A percentile compares a stretch with the other conserved stretches of the same genome.
Conservation (phyloP, 1,140 invertebrate species). For the Caenorhabditis inopinata region DNA sequence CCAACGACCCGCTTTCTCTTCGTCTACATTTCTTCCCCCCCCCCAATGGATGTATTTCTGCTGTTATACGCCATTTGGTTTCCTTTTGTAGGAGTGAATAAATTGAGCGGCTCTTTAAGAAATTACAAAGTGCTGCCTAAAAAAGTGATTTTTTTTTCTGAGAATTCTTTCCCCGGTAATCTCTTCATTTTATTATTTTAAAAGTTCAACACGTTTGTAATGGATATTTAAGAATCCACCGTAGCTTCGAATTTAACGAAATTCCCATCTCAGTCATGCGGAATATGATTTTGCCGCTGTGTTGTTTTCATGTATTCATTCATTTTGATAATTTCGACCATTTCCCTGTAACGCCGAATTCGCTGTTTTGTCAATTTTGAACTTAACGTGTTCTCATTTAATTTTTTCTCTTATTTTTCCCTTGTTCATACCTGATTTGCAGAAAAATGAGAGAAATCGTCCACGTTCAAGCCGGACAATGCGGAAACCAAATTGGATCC, state of each 20-base stretch:
- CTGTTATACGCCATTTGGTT: not conserved
- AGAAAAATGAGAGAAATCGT: conserved; percentile 86
- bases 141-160: not conserved
- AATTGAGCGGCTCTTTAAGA: not conserved
- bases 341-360: too few species aligned
- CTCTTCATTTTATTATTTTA: too few species aligned
- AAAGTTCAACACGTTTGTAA: too few species aligned
- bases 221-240: too few species aligned
- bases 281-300: too few species aligned
- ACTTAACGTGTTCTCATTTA: not conserved
- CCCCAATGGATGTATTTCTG: not conserved
- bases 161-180: not conserved
- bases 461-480: conserved; percentile 86
- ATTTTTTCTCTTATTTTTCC: not conserved
- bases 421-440: not conserved
- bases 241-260: too few species aligned
- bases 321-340: too few species aligned
- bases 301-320: too few species aligned
- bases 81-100: not conserved
- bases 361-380: not conserved
- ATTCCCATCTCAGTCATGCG: too few species aligned
- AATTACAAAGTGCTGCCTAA: not conserved
- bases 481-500: conserved; percentile 89
- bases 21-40: not conserved
- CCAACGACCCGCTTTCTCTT: not conserved